Conservation (phyloP, 2,113 vertebrate genomes). For the Manacus vitellinus region DNA sequence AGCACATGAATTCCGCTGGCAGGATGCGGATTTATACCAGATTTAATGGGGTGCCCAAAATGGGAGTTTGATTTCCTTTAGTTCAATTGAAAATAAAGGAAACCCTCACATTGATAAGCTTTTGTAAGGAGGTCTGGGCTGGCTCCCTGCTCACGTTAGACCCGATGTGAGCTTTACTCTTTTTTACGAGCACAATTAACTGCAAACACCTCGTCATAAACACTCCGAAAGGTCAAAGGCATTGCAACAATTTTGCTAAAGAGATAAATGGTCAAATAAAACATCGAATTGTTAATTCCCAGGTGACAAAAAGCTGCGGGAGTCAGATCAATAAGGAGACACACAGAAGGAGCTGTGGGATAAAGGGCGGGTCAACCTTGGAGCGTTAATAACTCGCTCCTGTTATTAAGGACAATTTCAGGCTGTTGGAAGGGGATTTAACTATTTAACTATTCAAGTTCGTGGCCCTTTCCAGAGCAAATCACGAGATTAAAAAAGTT, state of each 20-base stretch:
- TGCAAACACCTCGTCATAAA: constrained; percentile 71
- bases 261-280: constrained; percentile 80
- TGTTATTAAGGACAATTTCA: not conserved
- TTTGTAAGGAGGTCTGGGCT: not conserved
- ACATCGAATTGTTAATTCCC: constrained; percentile 74
- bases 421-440: not conserved
- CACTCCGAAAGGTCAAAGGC: constrained; percentile 83
- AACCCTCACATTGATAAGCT: not conserved
- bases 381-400: constrained; percentile 69
- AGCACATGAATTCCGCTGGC: not conserved
- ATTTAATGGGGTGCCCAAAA: not conserved
- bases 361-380: constrained; percentile 68
- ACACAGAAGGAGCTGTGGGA: constrained; percentile 65
- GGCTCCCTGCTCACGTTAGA: not conserved
- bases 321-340: constrained; percentile 70
- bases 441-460: not conserved
- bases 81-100: not conserved
- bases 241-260: constrained; percentile 74
- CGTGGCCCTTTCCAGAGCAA: constrained; percentile 19
- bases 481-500: constrained; percentile 30
- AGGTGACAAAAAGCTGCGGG: constrained; percentile 59
- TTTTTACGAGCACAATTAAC: constrained; percentile 55
- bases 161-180: not conserved
- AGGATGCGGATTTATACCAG: not conserved
- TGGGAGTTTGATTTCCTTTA: not conserved